Percentiles rank a stretch among this genome's conserved stretches.
These are phyloP conservation scores for Phortica okadai DNA, from an alignment of 2,888 invertebrate genomes.

Conservation along the genomic window DNA sequence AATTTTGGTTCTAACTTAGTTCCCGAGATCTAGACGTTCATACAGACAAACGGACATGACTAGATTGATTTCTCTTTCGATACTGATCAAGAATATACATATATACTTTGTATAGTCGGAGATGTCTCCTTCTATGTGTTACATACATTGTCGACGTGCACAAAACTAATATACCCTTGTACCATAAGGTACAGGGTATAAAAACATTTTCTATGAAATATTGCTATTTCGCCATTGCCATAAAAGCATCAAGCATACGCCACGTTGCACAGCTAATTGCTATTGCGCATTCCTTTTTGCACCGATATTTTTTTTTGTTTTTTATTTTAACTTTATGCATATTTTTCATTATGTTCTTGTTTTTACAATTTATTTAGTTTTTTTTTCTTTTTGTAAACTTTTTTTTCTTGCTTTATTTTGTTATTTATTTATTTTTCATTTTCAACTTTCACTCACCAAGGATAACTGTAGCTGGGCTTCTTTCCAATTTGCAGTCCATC, in stretches of 20 bases:
- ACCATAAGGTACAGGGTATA: too few relatives aligned
- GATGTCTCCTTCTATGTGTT: too few relatives aligned
- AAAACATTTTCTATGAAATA: too few relatives aligned
- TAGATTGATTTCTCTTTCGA: too few relatives aligned
- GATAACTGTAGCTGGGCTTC: slow-evolving; percentile 82
- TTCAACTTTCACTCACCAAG: slow-evolving; percentile 79
- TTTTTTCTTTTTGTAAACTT: slow-evolving; percentile 9
- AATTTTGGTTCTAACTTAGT: too few relatives aligned
- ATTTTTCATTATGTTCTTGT: background rate
- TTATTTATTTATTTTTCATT: background rate
- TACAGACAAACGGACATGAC: too few relatives aligned
- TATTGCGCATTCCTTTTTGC: slow-evolving; percentile 9
- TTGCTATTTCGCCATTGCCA: background rate
- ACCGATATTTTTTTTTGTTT: background rate
- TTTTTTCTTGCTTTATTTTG: background rate
- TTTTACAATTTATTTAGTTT: background rate
- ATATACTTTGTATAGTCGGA: too few relatives aligned
- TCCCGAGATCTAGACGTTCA: too few relatives aligned
- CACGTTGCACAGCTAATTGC: slow-evolving; percentile 27
- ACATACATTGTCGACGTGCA: too few relatives aligned
- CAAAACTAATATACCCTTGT: too few relatives aligned
- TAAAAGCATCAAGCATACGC: background rate
- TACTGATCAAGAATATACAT: too few relatives aligned
- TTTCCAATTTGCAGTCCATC: slow-evolving; percentile 79
- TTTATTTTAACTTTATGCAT: background rate